These are phyloP conservation scores for Lymantria dispar DNA, from an alignment of 2,888 invertebrate species.

Conservation along the genomic window DNA sequence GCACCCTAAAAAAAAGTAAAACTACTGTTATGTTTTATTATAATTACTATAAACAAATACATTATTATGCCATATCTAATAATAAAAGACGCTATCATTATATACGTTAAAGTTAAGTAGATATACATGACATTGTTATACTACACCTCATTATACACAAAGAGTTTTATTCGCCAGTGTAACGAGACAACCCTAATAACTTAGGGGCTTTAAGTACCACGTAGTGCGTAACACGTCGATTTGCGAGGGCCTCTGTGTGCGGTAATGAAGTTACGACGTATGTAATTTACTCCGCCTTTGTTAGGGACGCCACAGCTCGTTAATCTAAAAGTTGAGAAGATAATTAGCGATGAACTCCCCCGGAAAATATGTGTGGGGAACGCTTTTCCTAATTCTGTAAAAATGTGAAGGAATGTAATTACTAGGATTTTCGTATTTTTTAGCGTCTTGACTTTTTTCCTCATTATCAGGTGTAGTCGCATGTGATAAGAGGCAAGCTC, in stretches of 20 bases:
- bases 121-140: too few relatives aligned
- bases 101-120: too few relatives aligned
- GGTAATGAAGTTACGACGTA: constrained; percentile 46
- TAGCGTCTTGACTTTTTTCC: too few relatives aligned
- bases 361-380: neutral
- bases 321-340: constrained; percentile 51
- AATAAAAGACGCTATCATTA: too few relatives aligned
- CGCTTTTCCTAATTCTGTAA: neutral
- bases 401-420: neutral
- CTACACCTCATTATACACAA: neutral
- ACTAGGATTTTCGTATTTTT: too few relatives aligned
- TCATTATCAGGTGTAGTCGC: too few relatives aligned
- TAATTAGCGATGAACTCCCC: constrained; percentile 47
- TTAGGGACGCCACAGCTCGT: constrained; percentile 28
- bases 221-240: constrained; percentile 6
- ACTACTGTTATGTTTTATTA: too few relatives aligned
- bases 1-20: too few relatives aligned
- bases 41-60: too few relatives aligned
- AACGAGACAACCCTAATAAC: constrained; percentile 1
- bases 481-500: too few relatives aligned
- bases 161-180: neutral
- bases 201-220: neutral
- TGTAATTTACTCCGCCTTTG: constrained; percentile 39
- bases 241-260: constrained; percentile 18
- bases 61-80: too few relatives aligned